Evolutionary conservation across 2,888 invertebrate genomes (phyloP), one percentile per base, ranked within the genome.

Genomic region (Epirrhoe tristata): DNA sequence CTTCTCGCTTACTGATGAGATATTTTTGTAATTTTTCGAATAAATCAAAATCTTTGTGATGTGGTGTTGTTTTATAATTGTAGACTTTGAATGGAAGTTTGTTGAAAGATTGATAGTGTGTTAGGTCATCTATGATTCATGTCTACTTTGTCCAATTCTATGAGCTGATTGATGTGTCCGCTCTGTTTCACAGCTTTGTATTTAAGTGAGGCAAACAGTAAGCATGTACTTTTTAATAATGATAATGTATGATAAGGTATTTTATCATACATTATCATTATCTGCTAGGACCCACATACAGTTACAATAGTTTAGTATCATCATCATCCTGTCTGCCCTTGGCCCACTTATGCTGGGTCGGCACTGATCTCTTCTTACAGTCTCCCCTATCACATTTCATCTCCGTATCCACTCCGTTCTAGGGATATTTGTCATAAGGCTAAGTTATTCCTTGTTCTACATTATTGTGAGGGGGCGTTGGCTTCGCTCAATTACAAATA

Each of bases 401-500:
- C 24, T 24, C 24, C 24, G 24, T 24, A 24, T 24, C 24, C 24
- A 57, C 24, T 46, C 46, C 7, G 36, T 50, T 12, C 50, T 2
- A 46, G 52, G 50, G 48, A n/a, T n/a, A n/a, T n/a, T 24, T 24
- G 3, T 1, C 1, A 56, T 67, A 56, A 55, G 58, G 36, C 55
- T 52, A 70, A 66, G 63, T 43, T 66, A 67, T 56, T 63, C 14
- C 59, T n/a, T 17, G 60, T 12, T 56, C 57, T 62, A 50, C 53
- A 72, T 71, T 72, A 71, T 73, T 75, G 66, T 67, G 67, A 68
- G 70, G 78, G 77, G 78, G 77, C 78, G 74, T 74, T 63, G 72
- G 70, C 73, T 63, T 58, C 50, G 60, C 69, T 74, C 75, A 76
- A 80, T 74, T 80, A 77, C 71, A 72, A 61, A 57, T 81, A 81